Evolutionary conservation across 1,140 invertebrate genomes (phyloP), one percentile per base, ranked within the genome.

Genomic region (Nasonia giraulti): DNA sequence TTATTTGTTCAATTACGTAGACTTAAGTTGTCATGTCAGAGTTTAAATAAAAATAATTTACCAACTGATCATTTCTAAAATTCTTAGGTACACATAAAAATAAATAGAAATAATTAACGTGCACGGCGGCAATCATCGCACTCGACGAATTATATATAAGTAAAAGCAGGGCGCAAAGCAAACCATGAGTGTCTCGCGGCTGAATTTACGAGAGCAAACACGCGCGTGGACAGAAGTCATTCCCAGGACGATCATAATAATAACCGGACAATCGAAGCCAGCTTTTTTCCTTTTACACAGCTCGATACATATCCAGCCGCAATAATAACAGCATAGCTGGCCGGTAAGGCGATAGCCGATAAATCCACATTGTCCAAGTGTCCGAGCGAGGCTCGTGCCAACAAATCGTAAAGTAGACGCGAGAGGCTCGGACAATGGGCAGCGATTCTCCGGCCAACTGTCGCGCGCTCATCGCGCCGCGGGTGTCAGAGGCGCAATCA

Each of bases 371-470:
- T 90, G 77, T 90, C 85, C 90, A 86, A 90, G 90, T 91, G 89
- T 90, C 79, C 84, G 33, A 47, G 84, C 86, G 87, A 86, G 87
- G 83, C 87, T 73, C 80, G 85, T 78, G 77, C 87, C 89, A 93
- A 93, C 92, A 93, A 93, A 93, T 92, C 92, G 92, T 93, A 93
- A 93, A 93, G 89, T 85, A 88, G 71, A 86, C 74, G 80, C 86
- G 82, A 79, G 85, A 80, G 78, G 55, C 44, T 80, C 77, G 90
- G 88, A 92, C 92, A 92, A 92, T 92, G 90, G 91, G 87, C 40
- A 31, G 80, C 86, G 91, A 47, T 62, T 83, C 47, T 62, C 10
- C 20, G 40, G 62, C 74, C 92, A 93, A 92, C 91, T 93, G 92
- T 92, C 91, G 80, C 79, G 77, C 69, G 33, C 33, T 37, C 3